phyloP scores from a whole-genome alignment of 2,113 vertebrate genomes.

The Cavia aperea region DNA sequence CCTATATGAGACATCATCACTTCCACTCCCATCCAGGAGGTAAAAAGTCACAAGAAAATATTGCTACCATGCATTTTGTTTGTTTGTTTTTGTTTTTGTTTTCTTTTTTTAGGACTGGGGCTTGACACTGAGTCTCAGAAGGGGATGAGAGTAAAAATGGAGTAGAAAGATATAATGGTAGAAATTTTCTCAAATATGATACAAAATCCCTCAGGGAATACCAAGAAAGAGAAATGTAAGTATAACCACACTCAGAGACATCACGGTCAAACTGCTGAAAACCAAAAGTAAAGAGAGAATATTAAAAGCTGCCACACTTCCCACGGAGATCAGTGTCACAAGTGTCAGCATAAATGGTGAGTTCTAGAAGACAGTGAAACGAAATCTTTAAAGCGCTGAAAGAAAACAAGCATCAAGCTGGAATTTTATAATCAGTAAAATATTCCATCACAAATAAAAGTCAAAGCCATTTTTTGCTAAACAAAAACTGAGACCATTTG shows the following conservation, averaged over 20 bases:
- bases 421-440: not conserved
- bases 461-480: not conserved
- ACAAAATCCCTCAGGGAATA: not conserved
- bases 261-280: not conserved
- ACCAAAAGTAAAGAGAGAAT: not conserved
- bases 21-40: not conserved
- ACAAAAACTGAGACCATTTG: not conserved
- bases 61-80: not conserved
- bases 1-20: not conserved
- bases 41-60: not conserved
- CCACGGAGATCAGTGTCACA: not conserved
- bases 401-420: not conserved
- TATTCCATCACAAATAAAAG: not conserved
- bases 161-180: not conserved
- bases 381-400: not conserved
- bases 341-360: not conserved
- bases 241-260: not conserved
- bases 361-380: not conserved
- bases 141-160: not conserved
- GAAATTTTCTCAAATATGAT: not conserved
- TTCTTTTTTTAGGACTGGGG: not conserved
- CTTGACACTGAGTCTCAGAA: not conserved
- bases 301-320: not conserved
- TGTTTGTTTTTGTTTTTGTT: too few relatives aligned
- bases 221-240: not conserved